Conservation (phyloP, 2,113 vertebrate genomes). For the Alligator mississippiensis region DNA sequence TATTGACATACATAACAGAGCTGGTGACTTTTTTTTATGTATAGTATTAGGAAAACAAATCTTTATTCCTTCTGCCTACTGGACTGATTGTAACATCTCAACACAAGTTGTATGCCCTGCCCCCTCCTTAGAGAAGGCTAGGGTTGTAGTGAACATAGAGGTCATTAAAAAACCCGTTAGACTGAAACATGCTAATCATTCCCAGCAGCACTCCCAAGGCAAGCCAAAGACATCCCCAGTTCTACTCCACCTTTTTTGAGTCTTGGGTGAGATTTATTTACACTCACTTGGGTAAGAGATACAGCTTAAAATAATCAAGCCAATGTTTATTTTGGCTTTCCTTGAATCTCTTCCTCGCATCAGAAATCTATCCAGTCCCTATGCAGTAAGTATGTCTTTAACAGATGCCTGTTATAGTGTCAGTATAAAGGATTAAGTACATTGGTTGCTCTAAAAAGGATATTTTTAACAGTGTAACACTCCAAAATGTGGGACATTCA, state of each 20-base stretch:
- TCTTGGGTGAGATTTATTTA: conserved; percentile 32
- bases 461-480: neutral
- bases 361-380: conserved; percentile 18
- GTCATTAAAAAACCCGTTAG: conserved; percentile 33
- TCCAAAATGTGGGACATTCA: neutral
- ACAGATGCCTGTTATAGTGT: neutral
- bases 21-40: neutral
- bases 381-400: conserved; percentile 33
- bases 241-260: conserved; percentile 11
- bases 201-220: conserved; percentile 19
- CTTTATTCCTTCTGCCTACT: conserved; percentile 5
- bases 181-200: conserved; percentile 18
- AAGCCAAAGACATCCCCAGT: conserved; percentile 11
- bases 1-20: conserved; percentile 51
- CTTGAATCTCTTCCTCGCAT: neutral
- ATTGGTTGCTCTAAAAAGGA: conserved; percentile 35
- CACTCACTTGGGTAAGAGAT: neutral
- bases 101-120: neutral
- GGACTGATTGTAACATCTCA: neutral
- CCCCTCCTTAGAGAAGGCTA: neutral
- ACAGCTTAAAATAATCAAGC: conserved; percentile 45
- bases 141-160: neutral
- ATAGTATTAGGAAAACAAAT: conserved; percentile 48
- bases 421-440: conserved; percentile 3
- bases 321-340: conserved; percentile 48